phyloP scores from a whole-genome alignment of 1,140 invertebrate genomes.

The Plutomurus gul region DNA sequence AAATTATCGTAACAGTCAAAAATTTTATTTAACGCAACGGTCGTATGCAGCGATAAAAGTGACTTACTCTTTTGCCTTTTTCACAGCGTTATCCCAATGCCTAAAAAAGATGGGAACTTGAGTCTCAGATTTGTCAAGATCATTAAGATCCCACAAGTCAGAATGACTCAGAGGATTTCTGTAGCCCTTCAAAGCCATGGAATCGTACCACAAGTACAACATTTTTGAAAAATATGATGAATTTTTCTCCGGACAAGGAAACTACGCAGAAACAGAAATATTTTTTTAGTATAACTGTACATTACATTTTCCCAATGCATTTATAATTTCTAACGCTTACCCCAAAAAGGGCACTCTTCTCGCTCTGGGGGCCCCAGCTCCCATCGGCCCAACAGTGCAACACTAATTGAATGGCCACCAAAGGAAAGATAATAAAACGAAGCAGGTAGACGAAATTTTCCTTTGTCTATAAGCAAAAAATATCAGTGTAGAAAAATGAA shows the following conservation, averaged over 20 bases:
- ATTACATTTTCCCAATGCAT: background rate
- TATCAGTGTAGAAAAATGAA: background rate
- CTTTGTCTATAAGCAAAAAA: background rate
- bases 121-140: constrained; percentile 59
- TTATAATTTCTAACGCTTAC: background rate
- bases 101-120: constrained; percentile 61
- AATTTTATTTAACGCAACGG: background rate
- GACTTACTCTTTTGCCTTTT: constrained; percentile 60
- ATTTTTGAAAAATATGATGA: constrained; percentile 64
- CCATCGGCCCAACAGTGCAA: constrained; percentile 82
- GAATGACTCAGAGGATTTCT: constrained; percentile 58
- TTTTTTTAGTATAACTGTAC: constrained; percentile 41
- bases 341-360: background rate
- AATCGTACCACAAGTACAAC: constrained; percentile 66
- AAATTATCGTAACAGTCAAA: background rate
- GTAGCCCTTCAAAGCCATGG: constrained; percentile 60
- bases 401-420: constrained; percentile 72
- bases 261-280: constrained; percentile 59
- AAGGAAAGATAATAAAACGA: constrained; percentile 80
- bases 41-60: background rate
- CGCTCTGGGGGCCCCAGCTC: constrained; percentile 59
- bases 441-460: constrained; percentile 59
- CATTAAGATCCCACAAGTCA: constrained; percentile 64
- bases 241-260: constrained; percentile 62
- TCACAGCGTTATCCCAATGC: constrained; percentile 59